Evolutionary conservation across 2,797 vertebrate species (phyloP), one percentile per base, ranked within the genome.

Genomic region (Esox masquinongy): DNA sequence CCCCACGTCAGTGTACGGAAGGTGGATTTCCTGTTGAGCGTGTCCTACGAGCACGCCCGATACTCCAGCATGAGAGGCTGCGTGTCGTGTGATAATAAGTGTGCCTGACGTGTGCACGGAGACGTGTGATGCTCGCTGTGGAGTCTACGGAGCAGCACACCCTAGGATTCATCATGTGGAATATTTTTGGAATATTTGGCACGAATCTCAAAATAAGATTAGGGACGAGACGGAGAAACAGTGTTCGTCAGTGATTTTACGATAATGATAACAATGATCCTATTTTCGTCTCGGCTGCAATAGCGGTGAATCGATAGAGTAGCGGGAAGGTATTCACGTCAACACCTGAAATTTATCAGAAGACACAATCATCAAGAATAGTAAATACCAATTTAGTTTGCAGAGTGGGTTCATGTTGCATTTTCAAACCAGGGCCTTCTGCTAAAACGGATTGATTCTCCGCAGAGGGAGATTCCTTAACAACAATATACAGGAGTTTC

Each of bases 21-120:
- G 67, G 67, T 47, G 67, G 43, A 22, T 69, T 69, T 69, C 67
- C n/a, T 39, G 67, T 47, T 69, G 67, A 19, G 67, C 39, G 19
- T 36, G 3, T 31, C 29, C 64, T 67, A 67, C 31, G 9, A 31
- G 31, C 29, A 9, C 31, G 29, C 31, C 6, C 16, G 29, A 34
- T 31, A 31, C 31, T 67, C 31, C 15, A 1, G 64, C 24, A 22
- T 50, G 68, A 26, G 68, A 69, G 39, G n/a, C 36, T 11, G 68
- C 22, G 68, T 70, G 68, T 26, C 14, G 14, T 43, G 68, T 29
- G 68, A 70, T 50, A 26, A 70, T 50, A 26, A 70, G 22, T 49
- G n/a, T 11, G 22, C 43, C 22, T 68, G 68, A 70, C 68, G 24
- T 70, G 68, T 70, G 43, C 68, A 70, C 1, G 39, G n/a, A 70